A percentile compares a stretch with the other conserved stretches of the same genome.
phyloP scores from a whole-genome alignment of 2,888 invertebrate species.

The Sabatieria punctata region DNA sequence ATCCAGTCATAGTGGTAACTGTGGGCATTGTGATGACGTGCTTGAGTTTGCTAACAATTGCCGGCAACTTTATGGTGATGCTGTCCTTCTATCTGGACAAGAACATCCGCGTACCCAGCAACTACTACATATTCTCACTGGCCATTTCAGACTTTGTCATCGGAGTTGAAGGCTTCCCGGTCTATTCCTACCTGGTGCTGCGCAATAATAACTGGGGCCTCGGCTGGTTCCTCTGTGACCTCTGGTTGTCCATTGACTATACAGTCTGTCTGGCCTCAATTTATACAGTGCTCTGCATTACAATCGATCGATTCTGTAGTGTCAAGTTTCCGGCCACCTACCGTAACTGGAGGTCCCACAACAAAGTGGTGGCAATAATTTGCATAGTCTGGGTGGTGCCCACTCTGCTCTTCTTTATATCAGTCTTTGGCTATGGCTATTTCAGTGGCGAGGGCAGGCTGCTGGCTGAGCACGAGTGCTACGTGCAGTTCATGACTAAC shows the following conservation, averaged over 20 bases:
- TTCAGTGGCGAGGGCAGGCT: conserved; percentile 63
- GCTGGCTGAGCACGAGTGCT: conserved; percentile 73
- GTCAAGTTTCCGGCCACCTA: conserved; percentile 95
- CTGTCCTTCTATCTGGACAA: conserved; percentile 30
- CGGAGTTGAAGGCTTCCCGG: conserved; percentile 60
- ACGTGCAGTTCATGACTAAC: conserved; percentile 91
- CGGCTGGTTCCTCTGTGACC: conserved; percentile 81
- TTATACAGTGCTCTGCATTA: conserved; percentile 93
- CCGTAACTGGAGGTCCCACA: conserved; percentile 85
- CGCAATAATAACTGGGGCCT: conserved; percentile 78
- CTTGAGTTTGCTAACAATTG: conserved; percentile 24
- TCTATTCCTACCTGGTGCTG: conserved; percentile 90
- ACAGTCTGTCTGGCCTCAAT: conserved; percentile 97
- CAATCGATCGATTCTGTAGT: conserved; percentile 93
- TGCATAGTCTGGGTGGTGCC: conserved; percentile 93
- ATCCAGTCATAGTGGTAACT: too few species aligned
- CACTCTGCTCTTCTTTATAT: conserved; percentile 82
- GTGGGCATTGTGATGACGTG: conserved; percentile 5
- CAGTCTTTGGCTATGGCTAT: conserved; percentile 97
- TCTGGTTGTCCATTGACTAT: conserved; percentile 97
- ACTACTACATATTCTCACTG: conserved; percentile 95
- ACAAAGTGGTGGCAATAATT: conserved; percentile 81
- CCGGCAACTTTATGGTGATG: conserved; percentile 61
- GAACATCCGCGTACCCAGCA: conserved; percentile 70
- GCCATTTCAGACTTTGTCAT: conserved; percentile 55